Percentiles rank a stretch among this genome's conserved stretches.
These are phyloP conservation scores for Cephus spinipes DNA, from an alignment of 2,888 invertebrate genomes.

Conservation along the genomic window DNA sequence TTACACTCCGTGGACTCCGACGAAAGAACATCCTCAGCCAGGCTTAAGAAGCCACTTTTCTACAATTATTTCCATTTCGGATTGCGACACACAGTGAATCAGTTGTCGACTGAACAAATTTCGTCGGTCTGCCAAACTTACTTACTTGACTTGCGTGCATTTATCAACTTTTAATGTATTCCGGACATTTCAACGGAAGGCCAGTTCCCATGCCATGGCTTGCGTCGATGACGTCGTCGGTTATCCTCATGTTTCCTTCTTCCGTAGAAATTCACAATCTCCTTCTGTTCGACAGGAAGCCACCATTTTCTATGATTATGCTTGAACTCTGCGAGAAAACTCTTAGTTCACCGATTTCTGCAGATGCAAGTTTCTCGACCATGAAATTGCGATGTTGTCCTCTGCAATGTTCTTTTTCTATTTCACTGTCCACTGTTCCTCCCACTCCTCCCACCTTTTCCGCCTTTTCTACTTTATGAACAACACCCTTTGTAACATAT, in stretches of 20 bases:
- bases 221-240: neutral
- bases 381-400: neutral
- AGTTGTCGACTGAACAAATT: no score
- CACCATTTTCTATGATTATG: conserved; percentile 1
- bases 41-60: no score
- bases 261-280: neutral
- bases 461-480: neutral
- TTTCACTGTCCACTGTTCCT: neutral
- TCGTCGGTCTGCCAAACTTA: no score
- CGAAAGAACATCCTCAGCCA: neutral
- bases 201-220: neutral
- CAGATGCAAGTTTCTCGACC: neutral
- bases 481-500: neutral
- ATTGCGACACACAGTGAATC: no score
- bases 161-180: no score
- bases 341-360: neutral
- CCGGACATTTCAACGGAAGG: neutral
- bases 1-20: neutral
- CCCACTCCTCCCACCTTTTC: neutral
- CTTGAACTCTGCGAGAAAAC: neutral
- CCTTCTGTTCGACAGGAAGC: neutral
- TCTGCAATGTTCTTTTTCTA: neutral
- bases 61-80: no score
- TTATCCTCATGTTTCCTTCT: neutral
- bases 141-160: no score